phyloP scores from a whole-genome alignment of 2,797 vertebrate species.

The Hafferia zeledoni region DNA sequence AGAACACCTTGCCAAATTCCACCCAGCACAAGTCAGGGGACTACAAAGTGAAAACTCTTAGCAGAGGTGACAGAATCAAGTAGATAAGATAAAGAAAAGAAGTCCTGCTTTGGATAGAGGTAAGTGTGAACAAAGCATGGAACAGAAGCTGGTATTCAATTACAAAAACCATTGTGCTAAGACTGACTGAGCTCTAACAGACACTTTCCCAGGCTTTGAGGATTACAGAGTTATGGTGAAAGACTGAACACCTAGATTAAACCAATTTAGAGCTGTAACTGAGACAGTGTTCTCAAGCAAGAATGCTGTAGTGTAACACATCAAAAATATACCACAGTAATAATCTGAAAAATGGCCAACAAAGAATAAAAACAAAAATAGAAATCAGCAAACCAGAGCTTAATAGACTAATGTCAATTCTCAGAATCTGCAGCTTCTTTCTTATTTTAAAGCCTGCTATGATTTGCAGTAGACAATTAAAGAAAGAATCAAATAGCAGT shows the following conservation, averaged over 20 bases:
- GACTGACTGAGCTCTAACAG: neutral
- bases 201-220: constrained; percentile 39
- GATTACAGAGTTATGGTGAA: neutral
- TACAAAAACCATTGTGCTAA: constrained; percentile 6
- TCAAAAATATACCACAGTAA: neutral
- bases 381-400: neutral
- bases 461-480: neutral
- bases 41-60: neutral
- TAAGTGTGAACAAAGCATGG: neutral
- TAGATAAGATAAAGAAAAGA: constrained; percentile 6
- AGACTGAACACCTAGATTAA: neutral
- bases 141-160: constrained; percentile 18
- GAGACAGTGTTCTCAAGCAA: neutral
- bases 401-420: neutral
- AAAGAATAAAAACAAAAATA: neutral
- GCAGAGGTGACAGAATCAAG: constrained; percentile 16
- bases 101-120: neutral
- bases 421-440: neutral
- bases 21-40: neutral
- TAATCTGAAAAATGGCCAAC: neutral
- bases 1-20: neutral
- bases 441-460: neutral
- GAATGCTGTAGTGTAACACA: neutral
- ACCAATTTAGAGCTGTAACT: neutral
- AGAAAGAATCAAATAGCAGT: neutral